A percentile compares a stretch with the other conserved stretches of the same genome.
Conservation (phyloP, 2,888 invertebrate genomes). For the Pterostichus niger region DNA sequence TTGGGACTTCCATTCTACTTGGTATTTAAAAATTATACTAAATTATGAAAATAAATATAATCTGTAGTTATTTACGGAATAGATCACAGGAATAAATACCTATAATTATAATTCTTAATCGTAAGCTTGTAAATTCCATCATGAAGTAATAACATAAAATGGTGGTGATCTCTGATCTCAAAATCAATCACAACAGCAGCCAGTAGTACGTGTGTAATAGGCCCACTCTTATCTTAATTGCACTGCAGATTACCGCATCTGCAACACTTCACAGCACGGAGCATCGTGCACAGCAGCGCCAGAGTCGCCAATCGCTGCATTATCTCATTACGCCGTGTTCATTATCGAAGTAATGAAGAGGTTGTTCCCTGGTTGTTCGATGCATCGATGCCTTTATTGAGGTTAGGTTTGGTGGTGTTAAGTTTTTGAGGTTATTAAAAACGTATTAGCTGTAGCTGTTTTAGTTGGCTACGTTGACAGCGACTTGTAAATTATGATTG, state of each 20-base stretch:
- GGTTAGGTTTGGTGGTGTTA: slow-evolving; percentile 7
- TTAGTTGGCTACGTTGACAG: slow-evolving; percentile 48
- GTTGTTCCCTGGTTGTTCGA: not conserved
- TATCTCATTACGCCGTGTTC: slow-evolving; percentile 34
- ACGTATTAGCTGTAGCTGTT: slow-evolving; percentile 25
- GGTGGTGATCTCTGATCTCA: slow-evolving; percentile 72
- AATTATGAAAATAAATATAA: too few relatives aligned
- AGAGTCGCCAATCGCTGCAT: not conserved
- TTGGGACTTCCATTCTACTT: too few relatives aligned
- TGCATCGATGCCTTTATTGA: not conserved
- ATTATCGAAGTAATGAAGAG: slow-evolving; percentile 18
- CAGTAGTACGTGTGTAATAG: slow-evolving; percentile 71
- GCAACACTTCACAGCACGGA: not conserved
- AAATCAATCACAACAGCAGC: slow-evolving; percentile 71
- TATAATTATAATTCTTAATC: too few relatives aligned
- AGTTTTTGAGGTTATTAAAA: slow-evolving; percentile 50
- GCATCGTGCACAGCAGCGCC: not conserved
- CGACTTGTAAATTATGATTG: slow-evolving; percentile 53
- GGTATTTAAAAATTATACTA: too few relatives aligned
- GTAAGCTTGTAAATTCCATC: too few relatives aligned
- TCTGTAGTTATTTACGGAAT: too few relatives aligned
- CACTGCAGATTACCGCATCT: slow-evolving; percentile 54
- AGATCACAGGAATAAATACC: too few relatives aligned
- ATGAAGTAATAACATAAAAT: not conserved
- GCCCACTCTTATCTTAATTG: slow-evolving; percentile 72